Base-by-base conservation (phyloP, 2,888 invertebrate species). In the Cantharis rufa region DNA sequence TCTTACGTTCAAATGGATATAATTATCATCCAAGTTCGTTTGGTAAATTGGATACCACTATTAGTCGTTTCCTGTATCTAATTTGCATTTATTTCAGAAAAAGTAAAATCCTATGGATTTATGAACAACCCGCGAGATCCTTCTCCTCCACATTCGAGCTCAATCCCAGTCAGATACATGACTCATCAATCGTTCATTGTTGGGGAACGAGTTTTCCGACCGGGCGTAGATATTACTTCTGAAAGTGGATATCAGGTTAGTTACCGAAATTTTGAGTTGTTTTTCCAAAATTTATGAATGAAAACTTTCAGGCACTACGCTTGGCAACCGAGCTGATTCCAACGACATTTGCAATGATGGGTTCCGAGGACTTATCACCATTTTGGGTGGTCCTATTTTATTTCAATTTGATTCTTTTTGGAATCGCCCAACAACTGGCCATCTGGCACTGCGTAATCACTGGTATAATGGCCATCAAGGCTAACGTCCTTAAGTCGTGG, bases 371-470 rank as follows among this genome's bases (percentile, higher is more conserved):
- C 86, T 89, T 97, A 5, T 96, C 96, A 0, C 95, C 96, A 71
- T 94, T 95, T 80, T 97, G 97, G 97, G 94, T 95, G 0, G 94
- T 95, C 10, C 90, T 96, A 69, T 95, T 96, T 85, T 97, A 95
- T 88, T 93, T 95, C 85, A 93, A 94, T 81, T 90, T 97, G 76
- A 94, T 96, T 80, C 90, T 95, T 84, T 96, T 97, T 85, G 97
- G 96, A 1, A 91, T 97, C 76, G 95, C 95, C 4, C 97, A 97
- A 83, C 94, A 96, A 89, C 89, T 96, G 82, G 96, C 96, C 0
- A 94, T 97, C 85, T 97, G 97, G 97, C 96, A 96, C 86, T 95
- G 95, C 84, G 95, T 97, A 72, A 94, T 96, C 78, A 94, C 95
- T 16, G 95, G 96, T 2, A 91, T 97, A 71, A 92, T 96, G 92